Base-by-base conservation (phyloP, 2,797 vertebrate species). In the Lacerta agilis region DNA sequence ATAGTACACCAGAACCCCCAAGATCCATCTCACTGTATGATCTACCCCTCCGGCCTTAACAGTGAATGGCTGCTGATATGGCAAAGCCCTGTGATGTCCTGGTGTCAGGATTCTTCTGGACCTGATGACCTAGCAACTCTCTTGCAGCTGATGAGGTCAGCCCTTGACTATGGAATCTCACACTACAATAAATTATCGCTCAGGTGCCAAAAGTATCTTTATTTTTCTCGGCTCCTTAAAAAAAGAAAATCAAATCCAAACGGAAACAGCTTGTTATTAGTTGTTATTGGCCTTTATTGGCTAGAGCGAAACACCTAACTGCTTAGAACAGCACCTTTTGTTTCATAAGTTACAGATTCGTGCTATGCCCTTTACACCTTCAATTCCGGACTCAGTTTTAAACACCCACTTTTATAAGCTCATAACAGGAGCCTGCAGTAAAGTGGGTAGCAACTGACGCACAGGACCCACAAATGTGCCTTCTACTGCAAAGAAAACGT, bases 401-500 rank as follows among this genome's bases (percentile, higher is more conserved):
- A 77, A 55, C 0, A 41, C 13, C 6, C 17, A 25, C 8, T 82
- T 87, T 86, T 43, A 72, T 55, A 13, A 61, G 5, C 41, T 85
- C 72, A 29, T 85, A 92, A 82, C 84, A 90, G 2, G 18, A 78
- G 15, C 71, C 45, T 76, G 2, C 33, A 79, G 72, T 93, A 80
- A 82, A 38, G 10, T 83, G 36, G 33, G 89, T 72, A 92, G 88
- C 58, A 82, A 92, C 18, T 13, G 38, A 85, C 76, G 11, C 81
- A 86, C 43, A 67, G 33, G 0, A 1, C 58, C 4, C 78, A 84
- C 87, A 93, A 88, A 75, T 77, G 79, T 86, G 80, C 92, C 80
- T 93, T 91, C 87, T 0, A 3, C 85, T 73, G 1, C 49, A 78
- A 93, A 94, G 91, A 90, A 92, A 82, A 93, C 79, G 72, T 8